Evolutionary conservation across 2,797 vertebrate species (phyloP).

Genomic region (Sebastes hopkinsi): DNA sequence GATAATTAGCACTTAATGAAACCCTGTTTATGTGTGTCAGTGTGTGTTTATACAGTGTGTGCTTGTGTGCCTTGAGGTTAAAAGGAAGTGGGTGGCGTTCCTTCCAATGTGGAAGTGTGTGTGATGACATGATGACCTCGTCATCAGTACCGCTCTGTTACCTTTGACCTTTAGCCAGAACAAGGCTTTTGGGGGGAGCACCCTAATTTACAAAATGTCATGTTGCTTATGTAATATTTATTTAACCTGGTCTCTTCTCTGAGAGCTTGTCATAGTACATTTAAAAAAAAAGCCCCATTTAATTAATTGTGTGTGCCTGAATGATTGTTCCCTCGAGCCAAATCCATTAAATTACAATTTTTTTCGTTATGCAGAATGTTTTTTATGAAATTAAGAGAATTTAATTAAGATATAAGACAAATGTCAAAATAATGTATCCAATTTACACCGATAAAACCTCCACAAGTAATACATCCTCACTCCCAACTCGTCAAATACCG

Average conservation of each 20-base stretch:
- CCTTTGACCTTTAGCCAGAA: constrained; percentile 49
- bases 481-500: no score
- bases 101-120: constrained; percentile 66
- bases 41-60: constrained; percentile 7
- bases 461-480: not conserved
- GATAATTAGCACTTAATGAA: constrained; percentile 63
- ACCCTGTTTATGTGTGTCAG: constrained; percentile 7
- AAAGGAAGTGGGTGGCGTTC: constrained; percentile 59
- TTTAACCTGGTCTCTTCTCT: not conserved
- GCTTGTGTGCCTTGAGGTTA: constrained; percentile 33
- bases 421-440: not conserved
- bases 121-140: constrained; percentile 66
- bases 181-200: not conserved
- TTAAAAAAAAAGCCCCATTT: not conserved
- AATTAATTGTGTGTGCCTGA: not conserved
- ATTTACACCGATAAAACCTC: not conserved
- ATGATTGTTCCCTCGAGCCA: not conserved
- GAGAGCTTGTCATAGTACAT: not conserved
- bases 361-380: not conserved
- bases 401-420: not conserved
- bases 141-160: constrained; percentile 14
- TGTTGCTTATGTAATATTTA: not conserved
- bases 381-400: not conserved
- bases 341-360: not conserved
- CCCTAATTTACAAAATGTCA: not conserved